Evolutionary conservation across 2,797 vertebrate genomes (phyloP).

Genomic region (Rhinichthys osculus): DNA sequence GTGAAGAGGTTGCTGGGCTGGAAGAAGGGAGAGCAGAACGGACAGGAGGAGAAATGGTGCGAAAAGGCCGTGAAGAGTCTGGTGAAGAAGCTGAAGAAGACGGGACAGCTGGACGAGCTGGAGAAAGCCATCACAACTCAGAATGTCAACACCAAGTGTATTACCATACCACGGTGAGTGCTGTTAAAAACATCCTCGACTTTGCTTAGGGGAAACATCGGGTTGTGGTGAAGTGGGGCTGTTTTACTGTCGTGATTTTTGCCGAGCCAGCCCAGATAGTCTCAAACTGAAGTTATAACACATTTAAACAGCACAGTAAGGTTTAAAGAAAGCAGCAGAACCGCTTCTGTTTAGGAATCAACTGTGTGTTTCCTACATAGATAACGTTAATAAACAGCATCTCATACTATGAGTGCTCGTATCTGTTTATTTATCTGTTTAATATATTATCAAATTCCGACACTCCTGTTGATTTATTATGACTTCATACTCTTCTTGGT

Average conservation of each 20-base stretch:
- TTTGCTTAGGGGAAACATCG: neutral
- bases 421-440: neutral
- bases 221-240: neutral
- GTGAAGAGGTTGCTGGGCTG: conserved; percentile 97
- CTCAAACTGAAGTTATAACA: neutral
- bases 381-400: conserved; percentile 8
- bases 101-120: conserved; percentile 97
- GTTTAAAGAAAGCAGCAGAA: neutral
- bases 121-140: conserved; percentile 98
- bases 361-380: neutral
- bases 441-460: neutral
- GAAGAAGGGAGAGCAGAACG: conserved; percentile 99
- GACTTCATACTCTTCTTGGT: neutral
- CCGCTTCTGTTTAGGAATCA: neutral
- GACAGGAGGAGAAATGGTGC: conserved; percentile 99
- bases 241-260: neutral
- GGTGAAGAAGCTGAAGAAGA: conserved; percentile 99
- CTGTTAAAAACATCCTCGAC: neutral
- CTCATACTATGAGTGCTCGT: neutral
- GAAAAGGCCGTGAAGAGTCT: conserved; percentile 98
- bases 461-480: conserved; percentile 5
- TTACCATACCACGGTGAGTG: conserved; percentile 94
- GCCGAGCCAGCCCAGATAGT: neutral
- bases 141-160: conserved; percentile 96
- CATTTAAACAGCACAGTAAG: neutral